Evolutionary conservation across 1,140 invertebrate genomes (phyloP).

Genomic region (Triops longicaudatus): DNA sequence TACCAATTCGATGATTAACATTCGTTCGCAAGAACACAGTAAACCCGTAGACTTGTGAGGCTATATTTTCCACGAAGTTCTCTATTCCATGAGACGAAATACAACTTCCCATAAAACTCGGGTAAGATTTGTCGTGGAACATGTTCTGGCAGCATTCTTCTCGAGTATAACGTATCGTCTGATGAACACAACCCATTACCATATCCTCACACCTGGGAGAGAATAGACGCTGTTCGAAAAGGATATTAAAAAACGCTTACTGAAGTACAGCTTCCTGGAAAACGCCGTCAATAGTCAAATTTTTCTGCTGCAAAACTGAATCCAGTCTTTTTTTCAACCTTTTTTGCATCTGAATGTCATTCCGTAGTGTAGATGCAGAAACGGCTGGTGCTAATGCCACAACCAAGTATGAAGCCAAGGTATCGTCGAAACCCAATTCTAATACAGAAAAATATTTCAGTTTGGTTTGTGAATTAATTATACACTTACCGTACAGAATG

Average conservation of each 20-base stretch:
- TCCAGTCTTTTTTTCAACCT: neutral
- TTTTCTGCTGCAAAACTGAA: neutral
- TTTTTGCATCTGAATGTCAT: neutral
- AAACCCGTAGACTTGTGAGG: neutral
- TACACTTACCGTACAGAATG: slow-evolving; percentile 12
- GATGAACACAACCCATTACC: slow-evolving; percentile 23
- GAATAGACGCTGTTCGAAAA: neutral
- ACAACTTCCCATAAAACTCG: slow-evolving; percentile 4
- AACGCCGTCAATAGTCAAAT: slow-evolving; percentile 17
- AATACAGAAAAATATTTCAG: neutral
- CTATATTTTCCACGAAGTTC: neutral
- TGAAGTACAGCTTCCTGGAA: slow-evolving; percentile 17
- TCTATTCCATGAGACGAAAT: neutral
- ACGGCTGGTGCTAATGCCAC: neutral
- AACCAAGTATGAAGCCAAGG: slow-evolving; percentile 21
- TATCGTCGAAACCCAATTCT: slow-evolving; percentile 25
- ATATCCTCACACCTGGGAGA: slow-evolving; percentile 19
- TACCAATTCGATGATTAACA: neutral
- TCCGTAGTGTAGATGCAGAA: neutral
- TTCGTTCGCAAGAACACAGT: neutral
- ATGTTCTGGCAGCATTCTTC: slow-evolving; percentile 23
- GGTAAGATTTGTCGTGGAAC: slow-evolving; percentile 18
- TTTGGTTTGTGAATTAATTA: neutral
- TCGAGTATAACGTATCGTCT: slow-evolving; percentile 16
- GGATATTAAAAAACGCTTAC: neutral